Conservation (phyloP, 2,888 invertebrate genomes). For the Dendrolimus pini region DNA sequence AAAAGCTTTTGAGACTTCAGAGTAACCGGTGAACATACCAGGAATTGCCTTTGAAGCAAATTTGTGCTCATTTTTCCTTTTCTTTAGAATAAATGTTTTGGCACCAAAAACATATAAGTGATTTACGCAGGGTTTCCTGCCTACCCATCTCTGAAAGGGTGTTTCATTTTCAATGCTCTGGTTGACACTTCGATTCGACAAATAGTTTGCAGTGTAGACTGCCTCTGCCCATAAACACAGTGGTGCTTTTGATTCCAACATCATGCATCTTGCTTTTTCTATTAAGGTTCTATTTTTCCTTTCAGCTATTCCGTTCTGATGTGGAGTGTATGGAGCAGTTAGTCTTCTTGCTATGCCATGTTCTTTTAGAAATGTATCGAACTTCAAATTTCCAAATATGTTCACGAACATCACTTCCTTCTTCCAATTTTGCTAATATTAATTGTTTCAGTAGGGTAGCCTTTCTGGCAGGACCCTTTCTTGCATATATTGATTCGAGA, state of each 20-base stretch:
- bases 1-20: too few relatives aligned
- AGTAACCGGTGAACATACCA: background rate
- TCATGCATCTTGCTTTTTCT: too few relatives aligned
- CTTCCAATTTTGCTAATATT: too few relatives aligned
- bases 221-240: background rate
- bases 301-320: background rate
- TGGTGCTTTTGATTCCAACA: background rate
- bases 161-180: background rate
- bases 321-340: background rate
- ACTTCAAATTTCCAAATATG: background rate
- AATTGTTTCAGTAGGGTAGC: too few relatives aligned
- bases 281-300: background rate
- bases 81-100: background rate
- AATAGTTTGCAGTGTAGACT: background rate
- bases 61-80: background rate
- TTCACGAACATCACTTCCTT: too few relatives aligned
- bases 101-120: constrained; percentile 1
- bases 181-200: background rate
- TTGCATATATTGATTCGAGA: too few relatives aligned
- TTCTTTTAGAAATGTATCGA: background rate
- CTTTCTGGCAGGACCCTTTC: too few relatives aligned
- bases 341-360: background rate
- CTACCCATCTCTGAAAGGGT: background rate
- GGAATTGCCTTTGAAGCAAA: background rate
- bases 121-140: background rate